A percentile compares a stretch with the other conserved stretches of the same genome.
Conservation (phyloP, 2,113 vertebrate species). For the Mystacornis crossleyi region DNA sequence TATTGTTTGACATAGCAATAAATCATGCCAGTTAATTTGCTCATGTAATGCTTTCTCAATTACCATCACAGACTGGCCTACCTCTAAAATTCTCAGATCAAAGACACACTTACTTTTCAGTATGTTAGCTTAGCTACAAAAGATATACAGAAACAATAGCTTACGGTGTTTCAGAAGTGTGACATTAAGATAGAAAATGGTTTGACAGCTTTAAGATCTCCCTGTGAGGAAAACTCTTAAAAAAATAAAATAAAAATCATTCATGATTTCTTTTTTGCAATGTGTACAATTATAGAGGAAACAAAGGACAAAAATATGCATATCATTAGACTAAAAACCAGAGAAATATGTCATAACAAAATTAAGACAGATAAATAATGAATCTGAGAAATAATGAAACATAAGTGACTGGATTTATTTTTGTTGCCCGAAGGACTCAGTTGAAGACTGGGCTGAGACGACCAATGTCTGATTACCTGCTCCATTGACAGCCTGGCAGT, state of each 20-base stretch:
- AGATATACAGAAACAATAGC: background rate
- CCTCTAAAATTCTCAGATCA: background rate
- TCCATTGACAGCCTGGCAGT: fast-evolving
- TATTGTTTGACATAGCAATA: background rate
- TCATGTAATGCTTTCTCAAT: background rate
- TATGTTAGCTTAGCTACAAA: background rate
- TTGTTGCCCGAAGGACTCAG: background rate
- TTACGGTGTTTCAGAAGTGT: background rate
- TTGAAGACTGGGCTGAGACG: background rate
- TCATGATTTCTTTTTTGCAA: background rate
- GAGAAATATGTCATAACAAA: background rate
- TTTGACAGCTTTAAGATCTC: background rate
- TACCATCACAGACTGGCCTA: background rate
- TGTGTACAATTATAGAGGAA: background rate
- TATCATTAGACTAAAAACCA: background rate
- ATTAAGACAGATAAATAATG: background rate
- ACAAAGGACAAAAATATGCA: background rate
- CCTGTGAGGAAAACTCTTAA: background rate
- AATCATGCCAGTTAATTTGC: background rate
- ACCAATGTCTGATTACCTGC: background rate
- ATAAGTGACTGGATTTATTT: background rate
- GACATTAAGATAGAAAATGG: background rate
- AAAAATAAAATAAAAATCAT: background rate
- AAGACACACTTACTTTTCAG: background rate
- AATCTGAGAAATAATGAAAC: background rate